A percentile compares a stretch with the other conserved stretches of the same genome.
phyloP scores from a whole-genome alignment of 1,140 invertebrate species.

The Mycetomoellerius zeteki region DNA sequence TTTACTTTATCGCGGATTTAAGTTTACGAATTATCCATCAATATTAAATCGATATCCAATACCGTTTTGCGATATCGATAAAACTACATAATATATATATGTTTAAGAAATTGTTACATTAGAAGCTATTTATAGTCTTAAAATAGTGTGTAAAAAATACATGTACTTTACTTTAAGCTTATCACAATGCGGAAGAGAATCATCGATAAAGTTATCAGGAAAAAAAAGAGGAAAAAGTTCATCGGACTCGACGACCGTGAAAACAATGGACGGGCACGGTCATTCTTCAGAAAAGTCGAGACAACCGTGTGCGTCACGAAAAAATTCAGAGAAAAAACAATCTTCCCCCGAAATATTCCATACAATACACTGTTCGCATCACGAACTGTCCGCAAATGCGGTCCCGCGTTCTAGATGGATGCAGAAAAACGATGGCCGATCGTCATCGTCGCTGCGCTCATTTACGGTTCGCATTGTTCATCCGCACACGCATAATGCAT shows the following conservation, averaged over 20 bases:
- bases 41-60: neutral
- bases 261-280: slow-evolving; percentile 1
- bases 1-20: neutral
- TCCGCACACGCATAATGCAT: slow-evolving; percentile 40
- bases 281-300: slow-evolving; percentile 32
- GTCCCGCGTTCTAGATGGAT: slow-evolving; percentile 26
- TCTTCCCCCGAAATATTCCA: slow-evolving; percentile 1
- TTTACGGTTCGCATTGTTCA: slow-evolving; percentile 65
- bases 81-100: neutral
- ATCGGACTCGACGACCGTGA: slow-evolving; percentile 2
- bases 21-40: neutral
- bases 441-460: slow-evolving; percentile 15
- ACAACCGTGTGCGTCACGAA: neutral
- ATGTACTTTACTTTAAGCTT: neutral
- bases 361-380: slow-evolving; percentile 37
- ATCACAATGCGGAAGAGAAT: neutral
- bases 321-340: slow-evolving; percentile 34
- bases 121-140: neutral
- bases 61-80: neutral
- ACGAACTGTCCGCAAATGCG: slow-evolving; percentile 1
- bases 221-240: neutral
- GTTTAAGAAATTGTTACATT: neutral
- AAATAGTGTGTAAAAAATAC: slow-evolving; percentile 8
- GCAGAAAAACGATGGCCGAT: slow-evolving; percentile 63
- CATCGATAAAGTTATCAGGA: neutral